phyloP scores from a whole-genome alignment of 1,140 invertebrate species.

The Euwallacea similis region DNA sequence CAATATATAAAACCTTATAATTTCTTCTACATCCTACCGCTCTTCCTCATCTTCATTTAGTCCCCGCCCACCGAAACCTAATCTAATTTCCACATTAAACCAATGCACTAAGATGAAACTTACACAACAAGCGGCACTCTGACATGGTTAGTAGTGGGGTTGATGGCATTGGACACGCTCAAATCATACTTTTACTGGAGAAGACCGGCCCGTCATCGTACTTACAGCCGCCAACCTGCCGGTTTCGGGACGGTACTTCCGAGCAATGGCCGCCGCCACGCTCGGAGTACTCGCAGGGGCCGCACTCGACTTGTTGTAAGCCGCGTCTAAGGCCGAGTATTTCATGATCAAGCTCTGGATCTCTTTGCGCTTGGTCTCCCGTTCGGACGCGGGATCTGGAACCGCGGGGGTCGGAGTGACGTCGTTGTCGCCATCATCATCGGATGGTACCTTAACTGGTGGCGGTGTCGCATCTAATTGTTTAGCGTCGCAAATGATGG shows the following conservation, averaged over 20 bases:
- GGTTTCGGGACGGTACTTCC: constrained; percentile 48
- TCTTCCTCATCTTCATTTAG: too few species aligned
- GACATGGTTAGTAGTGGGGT: constrained; percentile 28
- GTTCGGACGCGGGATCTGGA: constrained; percentile 62
- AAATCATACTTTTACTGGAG: constrained; percentile 33
- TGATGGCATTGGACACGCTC: constrained; percentile 23
- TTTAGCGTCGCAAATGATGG: constrained; percentile 32
- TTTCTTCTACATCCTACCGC: too few species aligned
- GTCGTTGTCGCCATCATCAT: constrained; percentile 57
- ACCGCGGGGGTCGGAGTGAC: constrained; percentile 59
- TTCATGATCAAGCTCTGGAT: constrained; percentile 78
- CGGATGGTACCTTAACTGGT: constrained; percentile 43
- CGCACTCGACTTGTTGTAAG: constrained; percentile 57
- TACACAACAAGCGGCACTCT: constrained; percentile 48
- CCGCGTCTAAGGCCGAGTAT: constrained; percentile 72
- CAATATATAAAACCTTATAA: too few species aligned
- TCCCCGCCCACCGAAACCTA: too few species aligned
- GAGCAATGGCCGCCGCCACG: constrained; percentile 44
- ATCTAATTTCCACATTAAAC: too few species aligned
- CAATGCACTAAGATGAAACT: constrained; percentile 28
- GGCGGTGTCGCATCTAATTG: not conserved
- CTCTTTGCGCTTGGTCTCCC: constrained; percentile 76
- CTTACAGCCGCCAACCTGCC: constrained; percentile 54
- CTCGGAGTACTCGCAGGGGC: constrained; percentile 49
- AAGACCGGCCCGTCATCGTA: constrained; percentile 38